Evolutionary conservation across 2,797 vertebrate genomes (phyloP).

Genomic region (Tangara arthus): DNA sequence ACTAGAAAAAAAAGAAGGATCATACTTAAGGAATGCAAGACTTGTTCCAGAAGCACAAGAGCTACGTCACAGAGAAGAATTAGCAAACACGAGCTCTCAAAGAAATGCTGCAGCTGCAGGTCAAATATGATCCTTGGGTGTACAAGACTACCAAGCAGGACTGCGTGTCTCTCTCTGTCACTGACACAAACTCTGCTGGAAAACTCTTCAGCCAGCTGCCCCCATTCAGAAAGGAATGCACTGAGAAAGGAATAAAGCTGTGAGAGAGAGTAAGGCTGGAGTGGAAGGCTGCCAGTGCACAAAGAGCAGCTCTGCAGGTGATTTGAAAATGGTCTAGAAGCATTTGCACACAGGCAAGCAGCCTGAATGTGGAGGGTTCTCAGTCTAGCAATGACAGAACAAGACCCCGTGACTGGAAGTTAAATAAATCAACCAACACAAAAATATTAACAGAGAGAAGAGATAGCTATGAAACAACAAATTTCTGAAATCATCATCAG

Average conservation of each 20-base stretch:
- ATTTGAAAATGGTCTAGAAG: neutral
- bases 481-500: neutral
- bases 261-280: neutral
- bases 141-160: neutral
- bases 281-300: neutral
- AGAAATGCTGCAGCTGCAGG: neutral
- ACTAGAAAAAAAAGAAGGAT: neutral
- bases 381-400: neutral
- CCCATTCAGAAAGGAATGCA: neutral
- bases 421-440: neutral
- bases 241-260: neutral
- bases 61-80: neutral
- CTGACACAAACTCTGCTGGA: neutral
- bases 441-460: neutral
- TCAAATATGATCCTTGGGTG: neutral
- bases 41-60: neutral
- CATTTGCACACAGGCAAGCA: neutral
- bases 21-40: neutral
- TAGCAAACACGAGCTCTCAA: neutral
- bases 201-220: neutral
- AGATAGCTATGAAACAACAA: neutral
- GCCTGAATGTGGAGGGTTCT: neutral
- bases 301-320: neutral
- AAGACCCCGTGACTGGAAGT: neutral
- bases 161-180: neutral